Evolutionary conservation across 2,797 vertebrate species (phyloP).

Genomic region (Halcyon chelicuti): DNA sequence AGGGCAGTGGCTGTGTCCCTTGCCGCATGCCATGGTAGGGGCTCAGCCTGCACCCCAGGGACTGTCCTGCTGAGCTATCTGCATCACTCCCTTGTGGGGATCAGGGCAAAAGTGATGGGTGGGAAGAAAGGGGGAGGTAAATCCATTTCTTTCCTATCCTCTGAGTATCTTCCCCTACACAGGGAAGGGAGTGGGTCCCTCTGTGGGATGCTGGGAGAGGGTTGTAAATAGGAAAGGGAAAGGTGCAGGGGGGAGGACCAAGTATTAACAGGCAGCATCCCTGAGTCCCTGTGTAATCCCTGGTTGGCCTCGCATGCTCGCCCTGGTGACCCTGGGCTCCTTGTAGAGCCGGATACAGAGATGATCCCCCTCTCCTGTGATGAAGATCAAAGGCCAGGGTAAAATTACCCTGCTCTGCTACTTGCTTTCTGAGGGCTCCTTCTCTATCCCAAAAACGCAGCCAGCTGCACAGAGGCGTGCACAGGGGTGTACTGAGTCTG

Average conservation of each 20-base stretch:
- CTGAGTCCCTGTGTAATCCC: slow-evolving; percentile 50
- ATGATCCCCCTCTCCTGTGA: slow-evolving; percentile 57
- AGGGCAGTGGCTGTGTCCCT: background rate
- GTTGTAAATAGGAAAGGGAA: slow-evolving; percentile 14
- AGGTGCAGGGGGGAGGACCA: background rate
- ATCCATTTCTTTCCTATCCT: background rate
- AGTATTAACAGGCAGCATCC: background rate
- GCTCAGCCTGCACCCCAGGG: background rate
- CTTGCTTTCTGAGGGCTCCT: background rate
- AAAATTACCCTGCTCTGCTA: slow-evolving; percentile 63
- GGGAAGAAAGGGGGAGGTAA: background rate
- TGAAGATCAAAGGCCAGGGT: slow-evolving; percentile 63
- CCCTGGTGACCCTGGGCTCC: slow-evolving; percentile 59
- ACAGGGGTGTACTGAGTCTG: accelerated
- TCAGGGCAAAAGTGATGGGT: background rate
- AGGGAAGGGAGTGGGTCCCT: background rate
- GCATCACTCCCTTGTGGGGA: background rate
- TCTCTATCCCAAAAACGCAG: background rate
- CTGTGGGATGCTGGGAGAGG: background rate
- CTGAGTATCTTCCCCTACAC: background rate
- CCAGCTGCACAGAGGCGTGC: background rate
- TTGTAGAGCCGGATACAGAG: slow-evolving; percentile 64
- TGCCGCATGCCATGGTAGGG: background rate
- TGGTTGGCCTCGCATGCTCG: background rate
- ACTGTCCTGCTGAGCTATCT: background rate